phyloP scores from a whole-genome alignment of 1,140 invertebrate genomes.

The Marisa cornuarietis region DNA sequence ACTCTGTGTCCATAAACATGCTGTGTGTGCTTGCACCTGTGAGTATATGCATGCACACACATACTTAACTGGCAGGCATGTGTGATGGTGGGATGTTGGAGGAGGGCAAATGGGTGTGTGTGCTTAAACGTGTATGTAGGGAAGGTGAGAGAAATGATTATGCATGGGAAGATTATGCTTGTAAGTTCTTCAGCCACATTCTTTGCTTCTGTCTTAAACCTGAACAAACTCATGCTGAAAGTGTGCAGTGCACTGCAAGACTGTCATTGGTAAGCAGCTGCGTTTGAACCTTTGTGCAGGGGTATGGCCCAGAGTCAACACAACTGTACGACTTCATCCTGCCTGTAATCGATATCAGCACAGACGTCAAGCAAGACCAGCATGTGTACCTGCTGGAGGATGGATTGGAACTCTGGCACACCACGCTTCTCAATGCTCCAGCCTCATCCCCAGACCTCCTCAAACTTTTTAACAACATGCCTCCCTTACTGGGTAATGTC shows the following conservation, averaged over 20 bases:
- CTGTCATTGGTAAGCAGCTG: slow-evolving; percentile 27
- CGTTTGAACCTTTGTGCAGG: slow-evolving; percentile 59
- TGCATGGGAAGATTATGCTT: too few relatives aligned
- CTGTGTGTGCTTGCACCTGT: too few relatives aligned
- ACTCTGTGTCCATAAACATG: too few relatives aligned
- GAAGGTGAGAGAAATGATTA: too few relatives aligned
- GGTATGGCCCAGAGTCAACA: slow-evolving; percentile 71
- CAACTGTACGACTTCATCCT: slow-evolving; percentile 76
- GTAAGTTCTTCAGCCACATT: too few relatives aligned
- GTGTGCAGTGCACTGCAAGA: background rate
- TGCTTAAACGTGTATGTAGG: too few relatives aligned
- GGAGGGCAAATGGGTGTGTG: too few relatives aligned
- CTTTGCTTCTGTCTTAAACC: too few relatives aligned
- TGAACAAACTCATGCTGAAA: too few relatives aligned
- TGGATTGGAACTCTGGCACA: slow-evolving; percentile 88
- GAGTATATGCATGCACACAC: too few relatives aligned
- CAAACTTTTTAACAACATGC: slow-evolving; percentile 80
- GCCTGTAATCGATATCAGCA: slow-evolving; percentile 79
- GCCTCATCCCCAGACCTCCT: slow-evolving; percentile 69
- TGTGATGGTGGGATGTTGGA: too few relatives aligned
- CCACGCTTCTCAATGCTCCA: slow-evolving; percentile 81
- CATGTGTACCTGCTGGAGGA: slow-evolving; percentile 93
- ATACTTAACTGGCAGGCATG: too few relatives aligned
- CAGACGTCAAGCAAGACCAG: slow-evolving; percentile 80
- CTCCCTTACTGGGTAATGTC: slow-evolving; percentile 76